Base-by-base conservation (phyloP, 2,797 vertebrate species). In the Thalassophryne amazonica region DNA sequence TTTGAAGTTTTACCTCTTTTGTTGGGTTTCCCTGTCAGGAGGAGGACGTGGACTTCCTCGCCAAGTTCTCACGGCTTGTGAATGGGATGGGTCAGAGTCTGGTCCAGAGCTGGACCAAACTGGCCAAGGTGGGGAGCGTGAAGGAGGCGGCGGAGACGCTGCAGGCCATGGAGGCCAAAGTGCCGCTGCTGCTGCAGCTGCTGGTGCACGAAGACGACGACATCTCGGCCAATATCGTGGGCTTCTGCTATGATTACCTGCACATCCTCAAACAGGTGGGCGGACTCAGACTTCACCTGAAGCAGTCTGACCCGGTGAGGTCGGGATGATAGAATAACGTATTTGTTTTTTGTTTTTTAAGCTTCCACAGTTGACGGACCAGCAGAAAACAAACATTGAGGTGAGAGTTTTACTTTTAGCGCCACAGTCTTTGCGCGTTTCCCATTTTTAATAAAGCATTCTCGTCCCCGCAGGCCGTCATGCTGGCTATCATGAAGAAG, bases 181-280 rank as follows among this genome's bases (percentile, higher is more conserved):
- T 98, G 63, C 88, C 92, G 1, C 90, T 98, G 16, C 93, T 96
- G 92, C 87, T 99, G 33, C 93, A 94, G 69, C 89, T 99, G 58
- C 86, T 99, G 7, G 89, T 94, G 53, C 97, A 99, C 0, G 94
- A 97, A 54, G 97, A 99, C 36, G 97, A 99, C 0, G 97, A 99
- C 76, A 99, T 99, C 69, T 99, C 97, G 0, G 93, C 95, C 36
- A 99, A 98, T 76, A 93, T 97, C 29, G 95, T 98, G 49, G 90
- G 91, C 31, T 99, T 99, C 89, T 99, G 96, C 87, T 98, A 99
- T 0, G 97, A 99, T 55, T 99, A 99, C 84, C 93, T 99, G 83
- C 94, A 99, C 52, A 93, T 98, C 51, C 89, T 99, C 56, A 99
- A 99, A 85, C 97, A 99, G 93, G 97, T 94, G 37, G 31, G 29